Evolutionary conservation across 35 echinoderm and acorn worm genomes (phyloP), one percentile per base, ranked within the genome.

Genomic region (Stichopus chloronotus): DNA sequence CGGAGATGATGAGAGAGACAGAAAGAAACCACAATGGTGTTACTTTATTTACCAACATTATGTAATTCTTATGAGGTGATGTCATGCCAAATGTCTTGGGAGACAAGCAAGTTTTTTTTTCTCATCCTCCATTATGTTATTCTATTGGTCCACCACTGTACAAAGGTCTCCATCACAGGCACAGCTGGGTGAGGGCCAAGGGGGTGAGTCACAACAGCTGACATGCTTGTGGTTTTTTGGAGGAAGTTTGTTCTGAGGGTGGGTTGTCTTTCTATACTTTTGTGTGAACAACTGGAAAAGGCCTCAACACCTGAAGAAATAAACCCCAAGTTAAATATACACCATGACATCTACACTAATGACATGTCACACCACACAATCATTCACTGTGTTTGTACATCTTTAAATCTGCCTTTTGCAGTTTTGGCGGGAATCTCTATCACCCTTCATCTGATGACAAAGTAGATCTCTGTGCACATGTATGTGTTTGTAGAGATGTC

Each of bases 201-300:
- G 82, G 82, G 82, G 82, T 85, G 82, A 85, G 82, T 85, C 82
- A 85, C 54, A 85, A 8, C 10, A 85, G 82, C 24, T 43, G 54
- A 85, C 82, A 85, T 85, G 55, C 82, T 58, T 85, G 82, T 85
- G 82, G 82, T 85, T 85, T 85, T 85, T 20, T 9, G 11, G 76
- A 58, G 55, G 55, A 58, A 58, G 82, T 85, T 55, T 19, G 21
- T 85, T 85, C 55, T 59, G 58, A 85, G 82, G 82, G 55, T 85
- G 57, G 82, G 82, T 56, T 60, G 17, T 16, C 25, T 82, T 85
- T 21, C 30, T 4, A 14, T 19, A 20, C 14, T 53, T 22, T 30
- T 85, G 82, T 58, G 25, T 56, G 53, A 85, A 57, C n/a, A 85
- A 58, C n/a, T 74, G 24, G 82, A 85, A 58, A 85, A 85, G 12